phyloP scores from a whole-genome alignment of 2,888 invertebrate genomes.

The Lasioglossum calceatum region DNA sequence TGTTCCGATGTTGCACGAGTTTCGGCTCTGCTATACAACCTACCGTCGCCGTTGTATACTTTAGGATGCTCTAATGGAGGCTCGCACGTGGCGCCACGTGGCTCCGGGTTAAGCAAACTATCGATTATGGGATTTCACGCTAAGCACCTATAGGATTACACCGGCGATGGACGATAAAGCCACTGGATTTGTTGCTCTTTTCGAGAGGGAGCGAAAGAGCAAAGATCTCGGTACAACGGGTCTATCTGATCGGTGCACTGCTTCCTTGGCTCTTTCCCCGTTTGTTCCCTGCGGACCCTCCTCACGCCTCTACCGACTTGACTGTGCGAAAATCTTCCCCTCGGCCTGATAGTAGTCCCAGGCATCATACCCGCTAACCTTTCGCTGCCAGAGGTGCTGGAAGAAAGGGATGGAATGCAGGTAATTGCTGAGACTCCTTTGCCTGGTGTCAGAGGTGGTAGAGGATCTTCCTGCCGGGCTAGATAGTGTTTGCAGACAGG shows the following conservation, averaged over 20 bases:
- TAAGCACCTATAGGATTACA: constrained; percentile 84
- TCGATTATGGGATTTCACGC: constrained; percentile 85
- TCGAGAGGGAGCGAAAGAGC: constrained; percentile 55
- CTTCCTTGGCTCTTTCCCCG: constrained; percentile 34
- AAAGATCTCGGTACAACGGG: constrained; percentile 54
- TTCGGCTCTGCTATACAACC: constrained; percentile 23
- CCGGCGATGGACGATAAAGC: constrained; percentile 80
- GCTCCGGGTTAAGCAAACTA: constrained; percentile 84
- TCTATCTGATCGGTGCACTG: constrained; percentile 65
- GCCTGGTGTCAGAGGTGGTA: background rate
- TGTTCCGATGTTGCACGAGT: constrained; percentile 69
- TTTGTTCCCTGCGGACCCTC: constrained; percentile 7
- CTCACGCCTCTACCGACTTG: constrained; percentile 1
- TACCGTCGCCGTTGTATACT: constrained; percentile 62
- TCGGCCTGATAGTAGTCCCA: background rate
- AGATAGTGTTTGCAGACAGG: background rate
- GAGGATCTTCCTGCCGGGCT: background rate
- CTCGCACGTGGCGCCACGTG: constrained; percentile 83
- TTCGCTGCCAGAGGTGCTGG: background rate
- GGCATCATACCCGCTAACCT: background rate
- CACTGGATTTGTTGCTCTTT: constrained; percentile 83
- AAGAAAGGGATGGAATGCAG: constrained; percentile 7
- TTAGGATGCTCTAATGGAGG: constrained; percentile 80
- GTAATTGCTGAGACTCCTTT: background rate
- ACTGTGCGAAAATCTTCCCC: constrained; percentile 42